Percentiles rank a stretch among this genome's conserved stretches.
Evolutionary conservation across 2,797 vertebrate species (phyloP).

Genomic region (Setipinna tenuifilis): DNA sequence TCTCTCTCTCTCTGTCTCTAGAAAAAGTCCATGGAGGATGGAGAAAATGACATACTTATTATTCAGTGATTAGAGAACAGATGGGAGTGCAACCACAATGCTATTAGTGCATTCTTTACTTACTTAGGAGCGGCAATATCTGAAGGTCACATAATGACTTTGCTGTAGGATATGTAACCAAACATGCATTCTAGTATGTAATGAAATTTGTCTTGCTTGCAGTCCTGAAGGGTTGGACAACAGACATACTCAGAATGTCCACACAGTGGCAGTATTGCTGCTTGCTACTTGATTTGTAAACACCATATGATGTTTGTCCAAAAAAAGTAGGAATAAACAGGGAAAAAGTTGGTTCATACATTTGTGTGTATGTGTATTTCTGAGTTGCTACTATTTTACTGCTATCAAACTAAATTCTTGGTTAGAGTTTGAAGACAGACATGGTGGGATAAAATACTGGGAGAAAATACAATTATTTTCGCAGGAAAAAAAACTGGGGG

Average conservation of each 20-base stretch:
- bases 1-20: no score
- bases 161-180: no score
- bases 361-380: background rate
- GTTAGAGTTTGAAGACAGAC: background rate
- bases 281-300: background rate
- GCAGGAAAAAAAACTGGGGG: background rate
- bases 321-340: background rate
- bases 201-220: background rate
- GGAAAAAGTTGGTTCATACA: background rate
- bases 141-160: background rate
- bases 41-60: background rate
- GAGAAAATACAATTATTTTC: background rate
- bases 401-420: background rate
- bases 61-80: no score
- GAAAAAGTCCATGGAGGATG: no score
- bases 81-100: no score
- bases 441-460: background rate
- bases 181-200: background rate
- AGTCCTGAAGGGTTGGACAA: background rate
- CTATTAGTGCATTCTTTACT: no score
- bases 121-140: no score
- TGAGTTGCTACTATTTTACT: background rate
- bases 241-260: conserved; percentile 17
- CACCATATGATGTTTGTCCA: background rate
- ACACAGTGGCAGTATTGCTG: conserved; percentile 44